Percentiles rank a stretch among this genome's conserved stretches.
Conservation (phyloP, 2,888 invertebrate genomes). For the Tipula helvola region DNA sequence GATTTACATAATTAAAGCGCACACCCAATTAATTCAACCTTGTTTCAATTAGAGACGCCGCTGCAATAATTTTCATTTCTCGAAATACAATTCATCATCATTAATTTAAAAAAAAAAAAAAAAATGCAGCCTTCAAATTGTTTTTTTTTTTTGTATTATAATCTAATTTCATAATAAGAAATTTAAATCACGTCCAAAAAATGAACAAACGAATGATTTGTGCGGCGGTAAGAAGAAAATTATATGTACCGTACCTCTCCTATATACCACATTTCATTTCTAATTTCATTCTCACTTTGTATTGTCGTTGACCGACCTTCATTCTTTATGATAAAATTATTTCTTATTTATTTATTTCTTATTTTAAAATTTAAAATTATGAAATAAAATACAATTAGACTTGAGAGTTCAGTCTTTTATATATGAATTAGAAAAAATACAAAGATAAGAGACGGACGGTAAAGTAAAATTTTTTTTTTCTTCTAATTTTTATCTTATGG, state of each 20-base stretch:
- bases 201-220: neutral
- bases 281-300: neutral
- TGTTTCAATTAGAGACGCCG: neutral
- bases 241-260: neutral
- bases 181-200: neutral
- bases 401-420: neutral
- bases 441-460: neutral
- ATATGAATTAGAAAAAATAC: neutral
- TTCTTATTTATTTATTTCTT: neutral
- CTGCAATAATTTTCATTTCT: neutral
- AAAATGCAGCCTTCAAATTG: neutral
- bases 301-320: slow-evolving; percentile 4
- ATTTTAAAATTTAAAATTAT: neutral
- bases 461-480: neutral
- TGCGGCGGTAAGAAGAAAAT: neutral
- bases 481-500: neutral
- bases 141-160: neutral
- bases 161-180: neutral
- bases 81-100: neutral
- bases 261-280: neutral
- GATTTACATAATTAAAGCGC: neutral
- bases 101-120: neutral
- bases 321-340: neutral
- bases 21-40: neutral
- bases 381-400: neutral